Conservation (phyloP, 2,113 vertebrate genomes). For the Peromyscus maniculatus region DNA sequence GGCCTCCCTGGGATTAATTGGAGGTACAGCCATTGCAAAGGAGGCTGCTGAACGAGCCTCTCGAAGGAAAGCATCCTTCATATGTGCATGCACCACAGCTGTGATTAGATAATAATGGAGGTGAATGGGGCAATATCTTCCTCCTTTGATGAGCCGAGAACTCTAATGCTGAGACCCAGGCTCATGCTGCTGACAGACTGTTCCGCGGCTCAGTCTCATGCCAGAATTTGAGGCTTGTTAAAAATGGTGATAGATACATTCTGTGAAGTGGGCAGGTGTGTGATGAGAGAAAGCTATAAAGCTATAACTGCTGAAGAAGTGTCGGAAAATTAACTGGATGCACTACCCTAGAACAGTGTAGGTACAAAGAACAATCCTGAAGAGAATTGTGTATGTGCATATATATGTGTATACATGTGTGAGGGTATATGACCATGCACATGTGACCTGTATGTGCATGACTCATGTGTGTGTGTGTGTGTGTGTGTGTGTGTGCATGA, state of each 20-base stretch:
- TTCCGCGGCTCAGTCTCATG: neutral
- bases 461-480: neutral
- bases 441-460: neutral
- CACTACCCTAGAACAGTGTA: neutral
- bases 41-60: neutral
- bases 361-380: neutral
- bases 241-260: fast-evolving
- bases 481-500: neutral
- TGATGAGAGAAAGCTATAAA: neutral
- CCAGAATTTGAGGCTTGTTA: fast-evolving
- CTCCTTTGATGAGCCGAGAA: neutral
- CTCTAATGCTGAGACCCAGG: neutral
- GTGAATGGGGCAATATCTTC: no score
- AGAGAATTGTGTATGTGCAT: neutral
- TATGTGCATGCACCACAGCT: neutral
- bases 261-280: neutral
- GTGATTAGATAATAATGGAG: neutral
- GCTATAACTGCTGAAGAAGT: neutral
- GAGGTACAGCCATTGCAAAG: neutral
- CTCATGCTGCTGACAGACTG: neutral
- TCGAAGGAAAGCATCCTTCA: neutral
- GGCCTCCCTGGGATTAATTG: neutral
- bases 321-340: neutral
- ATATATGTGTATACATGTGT: neutral
- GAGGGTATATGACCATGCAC: neutral